Conservation (phyloP, 2,113 vertebrate genomes). For the Brevimyrus niger region DNA sequence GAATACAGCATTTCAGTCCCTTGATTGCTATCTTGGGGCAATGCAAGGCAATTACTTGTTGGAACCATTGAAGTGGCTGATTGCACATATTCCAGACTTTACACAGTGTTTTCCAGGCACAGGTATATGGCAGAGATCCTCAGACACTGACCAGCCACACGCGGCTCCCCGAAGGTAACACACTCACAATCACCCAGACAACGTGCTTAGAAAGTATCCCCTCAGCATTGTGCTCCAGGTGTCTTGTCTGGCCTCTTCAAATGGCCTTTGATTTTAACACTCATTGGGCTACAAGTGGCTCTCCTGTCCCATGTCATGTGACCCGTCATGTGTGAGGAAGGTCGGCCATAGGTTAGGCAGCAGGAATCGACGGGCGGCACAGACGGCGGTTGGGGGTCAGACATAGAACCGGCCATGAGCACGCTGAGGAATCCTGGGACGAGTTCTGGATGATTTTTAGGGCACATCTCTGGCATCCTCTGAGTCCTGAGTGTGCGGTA, state of each 20-base stretch:
- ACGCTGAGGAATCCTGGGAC: background rate
- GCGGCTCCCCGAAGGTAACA: background rate
- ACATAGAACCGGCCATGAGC: background rate
- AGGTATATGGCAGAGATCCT: background rate
- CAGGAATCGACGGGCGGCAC: background rate
- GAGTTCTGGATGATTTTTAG: background rate
- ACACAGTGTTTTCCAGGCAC: constrained; percentile 29
- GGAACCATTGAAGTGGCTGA: constrained; percentile 71
- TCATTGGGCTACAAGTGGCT: background rate
- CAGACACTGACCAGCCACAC: background rate
- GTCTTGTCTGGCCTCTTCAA: background rate
- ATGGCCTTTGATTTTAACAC: background rate
- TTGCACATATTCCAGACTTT: constrained; percentile 45
- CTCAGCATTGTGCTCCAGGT: background rate
- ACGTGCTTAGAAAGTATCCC: background rate
- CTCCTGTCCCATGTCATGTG: background rate
- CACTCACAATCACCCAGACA: background rate
- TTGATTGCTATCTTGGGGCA: constrained; percentile 80
- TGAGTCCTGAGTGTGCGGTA: background rate
- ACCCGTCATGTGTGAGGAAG: background rate
- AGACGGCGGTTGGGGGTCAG: background rate
- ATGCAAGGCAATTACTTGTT: constrained; percentile 73
- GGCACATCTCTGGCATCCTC: background rate
- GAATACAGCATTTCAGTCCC: constrained; percentile 58
- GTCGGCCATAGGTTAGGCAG: background rate